phyloP scores from a whole-genome alignment of 2,888 invertebrate species.

The Cheilosia urbana region DNA sequence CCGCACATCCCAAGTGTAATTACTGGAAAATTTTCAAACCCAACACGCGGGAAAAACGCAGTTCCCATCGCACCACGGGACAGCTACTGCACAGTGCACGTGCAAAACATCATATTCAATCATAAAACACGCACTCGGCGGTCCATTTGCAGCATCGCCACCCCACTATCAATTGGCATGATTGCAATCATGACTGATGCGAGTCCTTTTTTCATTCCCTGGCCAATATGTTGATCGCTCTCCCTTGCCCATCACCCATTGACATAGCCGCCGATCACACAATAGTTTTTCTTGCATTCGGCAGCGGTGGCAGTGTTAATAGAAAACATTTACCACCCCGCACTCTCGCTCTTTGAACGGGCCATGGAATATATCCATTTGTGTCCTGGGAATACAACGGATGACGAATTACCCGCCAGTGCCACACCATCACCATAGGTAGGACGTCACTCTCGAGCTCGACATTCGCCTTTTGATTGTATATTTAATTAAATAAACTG shows the following conservation, averaged over 20 bases:
- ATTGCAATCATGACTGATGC: constrained; percentile 56
- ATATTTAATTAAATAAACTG: constrained; percentile 74
- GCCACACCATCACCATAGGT: constrained; percentile 38
- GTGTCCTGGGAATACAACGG: constrained; percentile 69
- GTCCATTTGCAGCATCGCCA: constrained; percentile 25
- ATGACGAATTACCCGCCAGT: constrained; percentile 71
- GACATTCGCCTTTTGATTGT: constrained; percentile 68
- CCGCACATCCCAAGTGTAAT: constrained; percentile 65
- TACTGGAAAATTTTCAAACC: constrained; percentile 62
- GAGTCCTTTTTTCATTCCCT: constrained; percentile 57
- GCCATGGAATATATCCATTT: constrained; percentile 23
- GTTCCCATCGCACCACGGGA: constrained; percentile 21
- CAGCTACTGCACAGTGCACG: constrained; percentile 47
- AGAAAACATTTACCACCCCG: constrained; percentile 26
- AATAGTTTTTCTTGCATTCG: constrained; percentile 63
- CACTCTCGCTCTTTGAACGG: constrained; percentile 40
- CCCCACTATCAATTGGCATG: constrained; percentile 60
- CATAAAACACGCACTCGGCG: constrained; percentile 67
- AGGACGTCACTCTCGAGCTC: constrained; percentile 54
- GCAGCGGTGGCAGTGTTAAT: not conserved
- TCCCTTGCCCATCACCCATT: constrained; percentile 10
- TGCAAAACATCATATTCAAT: constrained; percentile 69
- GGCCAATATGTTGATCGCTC: constrained; percentile 66
- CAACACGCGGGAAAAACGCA: constrained; percentile 43
- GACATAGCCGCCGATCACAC: constrained; percentile 52